Evolutionary conservation across 2,888 invertebrate species (phyloP).

Genomic region (Pseudeuparius sepicola): DNA sequence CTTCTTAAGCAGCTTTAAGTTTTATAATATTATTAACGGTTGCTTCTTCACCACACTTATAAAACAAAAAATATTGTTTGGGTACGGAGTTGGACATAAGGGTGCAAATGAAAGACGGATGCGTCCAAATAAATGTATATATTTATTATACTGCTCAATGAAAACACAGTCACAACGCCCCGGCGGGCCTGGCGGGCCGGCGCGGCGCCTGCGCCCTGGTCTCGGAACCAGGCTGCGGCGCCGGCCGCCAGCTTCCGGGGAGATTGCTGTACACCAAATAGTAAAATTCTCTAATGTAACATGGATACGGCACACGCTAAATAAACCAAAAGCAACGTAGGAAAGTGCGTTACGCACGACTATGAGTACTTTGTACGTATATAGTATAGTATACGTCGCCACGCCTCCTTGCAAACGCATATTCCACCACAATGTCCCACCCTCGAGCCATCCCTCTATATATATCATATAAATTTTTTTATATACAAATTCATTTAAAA

Average conservation of each 20-base stretch:
- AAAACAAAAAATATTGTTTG: no score
- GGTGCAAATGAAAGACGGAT: constrained; percentile 13
- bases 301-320: constrained; percentile 43
- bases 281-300: constrained; percentile 45
- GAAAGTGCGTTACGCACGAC: constrained; percentile 38
- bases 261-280: constrained; percentile 45
- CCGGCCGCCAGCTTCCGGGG: constrained; percentile 30
- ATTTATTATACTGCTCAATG: constrained; percentile 65
- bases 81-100: no score
- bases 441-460: constrained; percentile 42
- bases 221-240: no score
- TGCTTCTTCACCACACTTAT: no score
- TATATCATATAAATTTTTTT: constrained; percentile 54
- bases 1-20: no score
- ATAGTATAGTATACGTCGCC: constrained; percentile 40
- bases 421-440: constrained; percentile 36
- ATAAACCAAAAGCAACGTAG: constrained; percentile 38
- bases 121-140: constrained; percentile 63
- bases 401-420: constrained; percentile 37
- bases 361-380: constrained; percentile 43
- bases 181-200: constrained; percentile 29
- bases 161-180: constrained; percentile 46
- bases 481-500: constrained; percentile 61
- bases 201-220: constrained; percentile 29
- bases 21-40: no score